Base-by-base conservation (phyloP, 2,888 invertebrate species). In the Pherbina coryleti region DNA sequence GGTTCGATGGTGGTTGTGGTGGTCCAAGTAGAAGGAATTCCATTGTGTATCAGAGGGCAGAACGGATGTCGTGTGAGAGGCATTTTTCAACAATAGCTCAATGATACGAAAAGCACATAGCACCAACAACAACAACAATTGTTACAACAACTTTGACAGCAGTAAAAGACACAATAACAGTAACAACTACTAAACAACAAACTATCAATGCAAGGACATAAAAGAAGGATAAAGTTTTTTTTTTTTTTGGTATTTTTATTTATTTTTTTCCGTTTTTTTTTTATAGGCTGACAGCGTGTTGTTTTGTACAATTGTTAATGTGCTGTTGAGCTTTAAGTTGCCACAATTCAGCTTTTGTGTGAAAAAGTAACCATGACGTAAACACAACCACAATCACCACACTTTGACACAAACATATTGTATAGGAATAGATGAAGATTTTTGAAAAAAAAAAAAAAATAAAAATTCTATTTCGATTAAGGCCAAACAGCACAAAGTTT, bases 121-220 rank as follows among this genome's bases (percentile, higher is more conserved):
- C 62, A 62, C 57, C 31, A 72, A 57, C 37, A 72, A 19, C 22
- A 7, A 34, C 72, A 55, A 55, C 19, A 53, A 60, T 8, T 17
- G 28, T 4, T 7, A 57, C 57, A 62, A 28, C 28, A 31, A 51
- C 74, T 17, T 11, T 72, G 53, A 31, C 72, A 25, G 57, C 34
- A 64, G 22, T 44, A 44, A 44, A 11, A 37, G 37, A 8, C 37
- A 37, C 37, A 11, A 9, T 3, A 44, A 9, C 9, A 44, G 5
- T 14, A 44, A 14, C 17, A 51, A 22, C 70, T n/a, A 25, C 57
- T 44, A 60, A 28, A 64, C 9, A 28, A 28, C 49, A 53, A 60
- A 53, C 74, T 51, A 64, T n/a, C 74, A 75, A 53, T 64, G 44
- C 37, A 51, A 19, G 74, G 74, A 34, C 53, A 66, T 64, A 64